Base-by-base conservation (phyloP, 2,888 invertebrate species). In the Labia minor region DNA sequence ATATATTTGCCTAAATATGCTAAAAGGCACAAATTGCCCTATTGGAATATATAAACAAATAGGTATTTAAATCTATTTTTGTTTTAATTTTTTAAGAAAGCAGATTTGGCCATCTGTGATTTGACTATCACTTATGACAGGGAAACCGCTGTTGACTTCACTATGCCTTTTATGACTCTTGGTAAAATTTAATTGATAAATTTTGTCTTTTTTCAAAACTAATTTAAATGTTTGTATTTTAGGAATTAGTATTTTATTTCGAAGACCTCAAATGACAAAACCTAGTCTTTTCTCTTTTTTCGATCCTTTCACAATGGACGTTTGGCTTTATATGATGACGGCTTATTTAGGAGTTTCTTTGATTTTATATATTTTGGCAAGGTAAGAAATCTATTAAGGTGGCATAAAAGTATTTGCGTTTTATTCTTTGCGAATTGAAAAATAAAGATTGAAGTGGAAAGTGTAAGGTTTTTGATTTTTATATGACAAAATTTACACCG, bases 241-340 rank as follows among this genome's bases (percentile, higher is more conserved):
- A 69, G 84, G 84, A 64, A 83, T 83, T 69, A 81, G 82, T 64
- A 83, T 85, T 71, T 72, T 83, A 26, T 82, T 79, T 75, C 79
- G 80, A 70, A 80, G 80, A 67, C 83, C 84, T 1, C 77, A 77
- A 67, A 78, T 78, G 67, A 77, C 79, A 68, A 79, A 82, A 49
- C 82, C 84, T 14, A 80, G 80, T 70, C 74, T 85, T 14, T 85
- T 85, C 74, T 83, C 83, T 8, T 85, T 85, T 74, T 75, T 85
- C 69, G 80, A 81, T 66, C 85, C 85, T 1, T 77, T 85, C 37
- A 77, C 79, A 11, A 73, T 77, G 67, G 78, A 79, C 69, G 80
- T 80, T 21, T 82, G 81, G 81, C 74, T 83, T 66, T 84, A 81
- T 72, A 81, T 85, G 75, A 76, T 81, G 14, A 79, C 80, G 0